Base-by-base conservation (phyloP, 2,797 vertebrate species). In the Zenarchopterus dispar region DNA sequence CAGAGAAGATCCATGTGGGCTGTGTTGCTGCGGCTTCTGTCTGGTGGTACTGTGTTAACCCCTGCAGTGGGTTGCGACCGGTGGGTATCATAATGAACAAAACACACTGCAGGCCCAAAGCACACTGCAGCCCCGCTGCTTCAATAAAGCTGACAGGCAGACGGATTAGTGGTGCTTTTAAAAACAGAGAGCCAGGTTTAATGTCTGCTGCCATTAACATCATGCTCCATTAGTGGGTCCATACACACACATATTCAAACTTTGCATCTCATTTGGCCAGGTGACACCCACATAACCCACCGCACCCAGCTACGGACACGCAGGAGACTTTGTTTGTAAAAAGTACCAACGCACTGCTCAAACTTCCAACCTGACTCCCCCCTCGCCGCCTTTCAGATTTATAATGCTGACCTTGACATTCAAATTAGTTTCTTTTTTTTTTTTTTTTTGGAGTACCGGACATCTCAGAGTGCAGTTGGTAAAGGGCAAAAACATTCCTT, bases 331-430 rank as follows among this genome's bases (percentile, higher is more conserved):
- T 82, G 71, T 86, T 85, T 85, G 76, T 84, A 68, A 80, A 73
- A 42, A 65, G 28, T 43, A 71, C 71, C 62, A 45, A 75, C 75
- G 52, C 62, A 67, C 66, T 56, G 44, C 66, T 65, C 15, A 60
- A 52, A 33, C 76, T 78, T 28, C 28, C 43, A 68, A 41, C 63
- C 52, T 69, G 72, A 3, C 74, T 61, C 65, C 57, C 70, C 56
- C 46, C 53, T 52, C 45, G 53, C 75, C 78, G 73, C 77, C 56
- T 65, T 15, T 47, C 72, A 87, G 86, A 91, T 91, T 91, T 88
- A 90, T 84, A 86, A 84, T 47, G 67, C 76, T 77, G 85, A 88
- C 89, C 88, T 88, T 91, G 84, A 88, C 88, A 89, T 88, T 91
- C 86, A 86, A 86, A 84, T 91, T 80, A 88, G 83, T 84, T 78